These are phyloP conservation scores for Reticulitermes lucifugus DNA, from an alignment of 2,888 invertebrate species.

Conservation along the genomic window DNA sequence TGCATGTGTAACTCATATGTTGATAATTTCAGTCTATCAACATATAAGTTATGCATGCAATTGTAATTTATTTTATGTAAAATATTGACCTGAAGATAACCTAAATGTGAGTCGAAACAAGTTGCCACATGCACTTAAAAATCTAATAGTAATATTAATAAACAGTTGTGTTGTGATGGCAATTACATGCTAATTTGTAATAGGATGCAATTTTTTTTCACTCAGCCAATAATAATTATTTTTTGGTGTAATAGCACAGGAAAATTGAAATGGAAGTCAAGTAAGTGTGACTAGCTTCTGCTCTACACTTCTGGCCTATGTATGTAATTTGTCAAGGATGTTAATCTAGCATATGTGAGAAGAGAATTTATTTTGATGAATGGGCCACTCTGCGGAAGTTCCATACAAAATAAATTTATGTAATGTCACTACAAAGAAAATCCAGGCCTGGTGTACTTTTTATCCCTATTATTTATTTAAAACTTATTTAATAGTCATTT, in stretches of 20 bases:
- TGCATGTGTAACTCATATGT: too few species aligned
- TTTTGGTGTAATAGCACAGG: background rate
- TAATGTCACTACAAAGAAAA: background rate
- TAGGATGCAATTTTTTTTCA: background rate
- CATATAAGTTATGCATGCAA: too few species aligned
- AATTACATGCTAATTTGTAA: too few species aligned
- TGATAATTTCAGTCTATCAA: too few species aligned
- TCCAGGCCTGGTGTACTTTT: background rate
- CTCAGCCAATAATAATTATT: background rate
- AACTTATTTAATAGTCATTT: too few species aligned
- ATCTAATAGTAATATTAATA: too few species aligned
- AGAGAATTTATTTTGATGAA: conserved; percentile 4
- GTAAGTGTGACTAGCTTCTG: background rate
- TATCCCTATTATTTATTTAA: too few species aligned
- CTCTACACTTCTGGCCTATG: background rate
- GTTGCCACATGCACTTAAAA: too few species aligned
- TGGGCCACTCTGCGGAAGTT: background rate
- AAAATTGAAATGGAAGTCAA: background rate
- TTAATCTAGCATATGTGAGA: background rate
- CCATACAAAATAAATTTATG: background rate
- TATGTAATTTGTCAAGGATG: background rate
- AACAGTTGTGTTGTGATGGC: too few species aligned
- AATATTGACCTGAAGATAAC: too few species aligned
- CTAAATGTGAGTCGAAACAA: too few species aligned
- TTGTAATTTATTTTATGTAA: too few species aligned